Evolutionary conservation across 1,140 invertebrate species (phyloP).

Genomic region (Lepidurus packardi): DNA sequence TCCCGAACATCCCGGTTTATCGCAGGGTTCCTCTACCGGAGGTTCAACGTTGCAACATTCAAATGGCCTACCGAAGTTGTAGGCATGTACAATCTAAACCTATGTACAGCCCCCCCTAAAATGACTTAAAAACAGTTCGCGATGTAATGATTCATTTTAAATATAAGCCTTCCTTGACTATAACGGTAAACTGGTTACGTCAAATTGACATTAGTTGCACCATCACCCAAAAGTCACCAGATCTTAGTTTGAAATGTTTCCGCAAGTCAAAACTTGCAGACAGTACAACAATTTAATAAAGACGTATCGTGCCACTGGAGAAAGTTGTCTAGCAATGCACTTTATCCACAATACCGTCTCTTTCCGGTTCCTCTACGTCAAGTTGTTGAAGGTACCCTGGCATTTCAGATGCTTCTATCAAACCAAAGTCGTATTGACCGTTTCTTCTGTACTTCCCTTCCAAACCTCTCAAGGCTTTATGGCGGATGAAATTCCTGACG

Average conservation of each 20-base stretch:
- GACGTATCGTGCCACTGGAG: not conserved
- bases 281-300: not conserved
- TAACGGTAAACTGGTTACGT: not conserved
- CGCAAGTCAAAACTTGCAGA: too few relatives aligned
- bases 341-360: conserved; percentile 23
- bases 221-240: too few relatives aligned
- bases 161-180: not conserved
- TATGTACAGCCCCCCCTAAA: not conserved
- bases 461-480: conserved; percentile 59
- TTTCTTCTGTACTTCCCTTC: conserved; percentile 53
- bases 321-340: conserved; percentile 26
- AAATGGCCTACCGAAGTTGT: not conserved
- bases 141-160: conserved; percentile 3
- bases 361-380: conserved; percentile 10
- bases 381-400: conserved; percentile 33
- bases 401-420: conserved; percentile 50
- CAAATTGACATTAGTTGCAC: too few relatives aligned
- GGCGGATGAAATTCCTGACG: conserved; percentile 59
- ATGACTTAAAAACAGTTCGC: not conserved
- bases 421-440: conserved; percentile 55
- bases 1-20: conserved; percentile 63
- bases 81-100: not conserved
- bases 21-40: not conserved
- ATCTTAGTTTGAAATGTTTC: too few relatives aligned
- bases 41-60: not conserved